These are phyloP conservation scores for Drosophila antonietae DNA, from an alignment of 2,888 invertebrate species.

Conservation along the genomic window DNA sequence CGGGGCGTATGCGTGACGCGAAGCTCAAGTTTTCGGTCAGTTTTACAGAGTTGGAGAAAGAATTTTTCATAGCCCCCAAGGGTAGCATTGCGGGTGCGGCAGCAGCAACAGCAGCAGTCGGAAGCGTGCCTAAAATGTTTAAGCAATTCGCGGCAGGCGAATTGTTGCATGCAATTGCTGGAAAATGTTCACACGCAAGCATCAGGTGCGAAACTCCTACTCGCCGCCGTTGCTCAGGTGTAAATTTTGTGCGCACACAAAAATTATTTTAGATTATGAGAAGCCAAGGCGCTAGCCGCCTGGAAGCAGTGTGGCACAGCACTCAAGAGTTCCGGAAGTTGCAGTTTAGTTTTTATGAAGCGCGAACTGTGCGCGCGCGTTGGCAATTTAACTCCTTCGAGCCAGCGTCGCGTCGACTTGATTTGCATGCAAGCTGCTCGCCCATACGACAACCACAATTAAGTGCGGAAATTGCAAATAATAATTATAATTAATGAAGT, in stretches of 20 bases:
- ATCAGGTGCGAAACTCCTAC: slow-evolving; percentile 14
- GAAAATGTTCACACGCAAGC: slow-evolving; percentile 75
- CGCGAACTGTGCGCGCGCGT: slow-evolving; percentile 50
- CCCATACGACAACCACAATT: slow-evolving; percentile 62
- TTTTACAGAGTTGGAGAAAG: slow-evolving; percentile 18
- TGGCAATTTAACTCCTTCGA: slow-evolving; percentile 33
- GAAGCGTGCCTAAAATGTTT: slow-evolving; percentile 78
- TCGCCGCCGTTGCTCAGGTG: slow-evolving; percentile 51
- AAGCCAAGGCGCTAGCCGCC: slow-evolving; percentile 24
- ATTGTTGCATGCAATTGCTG: slow-evolving; percentile 77
- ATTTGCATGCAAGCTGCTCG: slow-evolving; percentile 51
- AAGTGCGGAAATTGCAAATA: slow-evolving; percentile 43
- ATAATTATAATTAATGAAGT: slow-evolving; percentile 34
- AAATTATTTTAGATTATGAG: slow-evolving; percentile 77
- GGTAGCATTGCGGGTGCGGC: slow-evolving; percentile 5
- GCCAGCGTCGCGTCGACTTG: background rate
- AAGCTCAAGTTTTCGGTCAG: slow-evolving; percentile 51
- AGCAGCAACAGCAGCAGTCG: slow-evolving; percentile 22
- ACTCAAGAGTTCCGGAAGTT: slow-evolving; percentile 56
- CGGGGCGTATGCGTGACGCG: slow-evolving; percentile 77
- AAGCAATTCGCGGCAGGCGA: slow-evolving; percentile 52
- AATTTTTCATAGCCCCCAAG: slow-evolving; percentile 47
- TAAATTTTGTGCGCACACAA: slow-evolving; percentile 73
- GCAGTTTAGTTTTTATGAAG: slow-evolving; percentile 75
- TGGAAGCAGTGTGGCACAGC: background rate